Base-by-base conservation (phyloP, 2,797 vertebrate species). In the Xyrichtys novacula region DNA sequence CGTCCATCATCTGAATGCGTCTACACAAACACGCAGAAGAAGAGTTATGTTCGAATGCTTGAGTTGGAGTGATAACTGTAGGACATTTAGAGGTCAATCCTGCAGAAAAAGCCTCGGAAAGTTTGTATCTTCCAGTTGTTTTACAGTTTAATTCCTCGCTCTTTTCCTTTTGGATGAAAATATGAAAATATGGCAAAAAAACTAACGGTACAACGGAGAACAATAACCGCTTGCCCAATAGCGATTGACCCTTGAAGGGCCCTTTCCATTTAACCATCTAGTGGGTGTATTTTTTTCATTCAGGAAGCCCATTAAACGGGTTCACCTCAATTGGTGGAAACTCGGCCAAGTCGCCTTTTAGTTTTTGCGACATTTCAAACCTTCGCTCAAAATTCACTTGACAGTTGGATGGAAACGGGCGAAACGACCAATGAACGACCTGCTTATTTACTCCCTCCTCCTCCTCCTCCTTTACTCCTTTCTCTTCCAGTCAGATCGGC, bases 341-440 rank as follows among this genome's bases (percentile, higher is more conserved):
- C 65, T 60, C 65, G 39, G 74, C 60, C 23, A 74, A 72, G 72
- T 77, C 15, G 53, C 60, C 59, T 60, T 53, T 40, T 23, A 44
- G 44, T 65, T 76, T 80, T 78, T 78, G 80, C 40, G 14, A 74
- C 63, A 7, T 81, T 71, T 86, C 82, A 82, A 71, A 74, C 60
- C 44, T 38, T 74, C 23, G 22, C 59, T 55, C 22, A 36, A 64
- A 81, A 57, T 78, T 67, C 52, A 22, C 71, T 71, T 65, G 81
- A 83, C 85, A 81, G 68, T 65, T 76, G 72, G 61, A 66, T 74
- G 80, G 85, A 88, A 86, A 85, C 39, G 10, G 6, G 34, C 5
- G 15, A 64, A 71, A 71, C 54, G 70, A 80, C 76, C 70, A 67
- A 39, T 59, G 71, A 85, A 74, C 67, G 43, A 5, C 59, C 50